These are phyloP conservation scores for Poliocrania exsul DNA, from an alignment of 2,797 vertebrate species.

Conservation along the genomic window DNA sequence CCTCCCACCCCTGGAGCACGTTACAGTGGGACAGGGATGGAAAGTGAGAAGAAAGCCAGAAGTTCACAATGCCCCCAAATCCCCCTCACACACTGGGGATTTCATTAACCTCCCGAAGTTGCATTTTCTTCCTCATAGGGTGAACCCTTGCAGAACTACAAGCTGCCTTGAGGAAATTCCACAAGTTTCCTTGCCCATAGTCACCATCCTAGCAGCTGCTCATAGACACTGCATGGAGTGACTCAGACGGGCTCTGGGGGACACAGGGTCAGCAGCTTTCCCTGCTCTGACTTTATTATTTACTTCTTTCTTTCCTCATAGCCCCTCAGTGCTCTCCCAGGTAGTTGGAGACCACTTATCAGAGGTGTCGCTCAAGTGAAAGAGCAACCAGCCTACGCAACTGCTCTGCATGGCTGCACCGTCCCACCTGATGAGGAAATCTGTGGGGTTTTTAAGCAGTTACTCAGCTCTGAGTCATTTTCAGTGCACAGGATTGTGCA, in stretches of 20 bases:
- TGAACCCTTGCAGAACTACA: neutral
- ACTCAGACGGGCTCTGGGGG: neutral
- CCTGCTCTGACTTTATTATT: neutral
- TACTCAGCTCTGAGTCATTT: neutral
- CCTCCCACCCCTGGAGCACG: neutral
- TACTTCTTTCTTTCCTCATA: neutral
- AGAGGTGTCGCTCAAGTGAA: neutral
- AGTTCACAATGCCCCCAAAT: neutral
- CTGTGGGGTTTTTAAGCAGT: neutral
- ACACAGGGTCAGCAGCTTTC: neutral
- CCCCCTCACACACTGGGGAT: fast-evolving
- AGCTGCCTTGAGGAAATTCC: neutral
- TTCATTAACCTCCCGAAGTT: neutral
- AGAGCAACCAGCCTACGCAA: neutral
- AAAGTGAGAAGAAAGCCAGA: neutral
- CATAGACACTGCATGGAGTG: fast-evolving
- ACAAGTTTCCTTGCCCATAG: neutral
- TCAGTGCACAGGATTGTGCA: neutral
- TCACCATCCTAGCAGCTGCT: neutral
- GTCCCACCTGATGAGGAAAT: neutral
- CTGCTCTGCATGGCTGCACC: neutral
- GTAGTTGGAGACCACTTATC: neutral
- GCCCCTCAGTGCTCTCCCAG: neutral
- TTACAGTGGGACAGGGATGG: neutral
- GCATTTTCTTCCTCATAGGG: neutral